Evolutionary conservation across 2,797 vertebrate species (phyloP), one percentile per base, ranked within the genome.

Genomic region (Phataginus tetradactyla): DNA sequence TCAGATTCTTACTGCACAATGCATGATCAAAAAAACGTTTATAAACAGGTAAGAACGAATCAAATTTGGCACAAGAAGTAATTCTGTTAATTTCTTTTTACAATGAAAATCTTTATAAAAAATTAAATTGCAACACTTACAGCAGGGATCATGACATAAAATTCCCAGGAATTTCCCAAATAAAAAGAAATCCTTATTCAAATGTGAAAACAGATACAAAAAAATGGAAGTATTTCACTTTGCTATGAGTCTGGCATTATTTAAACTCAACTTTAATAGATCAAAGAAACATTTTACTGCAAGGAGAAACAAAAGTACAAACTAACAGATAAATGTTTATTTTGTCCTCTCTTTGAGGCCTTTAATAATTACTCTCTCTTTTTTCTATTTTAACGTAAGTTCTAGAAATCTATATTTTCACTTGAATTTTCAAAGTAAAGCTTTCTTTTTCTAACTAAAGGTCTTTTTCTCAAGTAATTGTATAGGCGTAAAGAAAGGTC

Each of bases 21-120:
- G 0, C 79, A 5, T 55, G 0, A 0, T 0, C 0, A 0, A 10
- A 59, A 1, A 79, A 0, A 0, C 0, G 0, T 98, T 91, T 98
- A 98, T 61, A 64, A 21, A 96, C 14, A 0, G 68, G 99, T 99
- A 95, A 98, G 97, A 93, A 97, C 71, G 89, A 66, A 51, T 96
- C 14, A 64, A 69, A 27, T 71, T 86, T 91, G 37, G 15, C 14
- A 72, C 2, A 92, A 25, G 77, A 93, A 88, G 13, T 86, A 20
- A 5, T 51, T 94, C 51, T 85, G 39, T 88, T 91, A 17, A 37
- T 69, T 87, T 90, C 53, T 83, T 96, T 84, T 59, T 63, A 51
- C n/a, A 86, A 13, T 92, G 49, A 55, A 95, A 79, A 23, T 83
- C 17, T 90, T 27, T 74, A 61, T 15, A 90, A 74, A 69, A 91